phyloP scores from a whole-genome alignment of 2,113 vertebrate species.

The Myxocyprinus asiaticus region DNA sequence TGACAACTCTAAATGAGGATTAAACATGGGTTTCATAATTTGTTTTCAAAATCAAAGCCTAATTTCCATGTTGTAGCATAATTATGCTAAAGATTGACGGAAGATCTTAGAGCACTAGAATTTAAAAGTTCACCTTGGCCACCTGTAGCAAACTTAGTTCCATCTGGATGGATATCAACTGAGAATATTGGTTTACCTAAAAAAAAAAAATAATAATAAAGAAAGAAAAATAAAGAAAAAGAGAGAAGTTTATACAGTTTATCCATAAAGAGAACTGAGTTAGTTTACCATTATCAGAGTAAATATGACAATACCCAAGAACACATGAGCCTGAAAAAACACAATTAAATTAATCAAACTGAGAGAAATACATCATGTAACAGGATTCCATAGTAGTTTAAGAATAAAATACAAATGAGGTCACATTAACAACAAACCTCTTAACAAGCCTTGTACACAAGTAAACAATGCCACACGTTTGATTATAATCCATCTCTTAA shows the following conservation, averaged over 20 bases:
- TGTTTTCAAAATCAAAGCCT: too few relatives aligned
- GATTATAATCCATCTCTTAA: too few relatives aligned
- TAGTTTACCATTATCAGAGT: neutral
- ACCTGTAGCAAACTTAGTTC: constrained; percentile 97
- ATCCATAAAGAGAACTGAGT: neutral
- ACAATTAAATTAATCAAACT: too few relatives aligned
- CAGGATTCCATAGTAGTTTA: neutral
- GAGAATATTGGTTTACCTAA: constrained; percentile 98
- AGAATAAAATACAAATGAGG: neutral
- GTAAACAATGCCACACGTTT: neutral
- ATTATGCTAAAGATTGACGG: neutral
- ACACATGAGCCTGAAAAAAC: too few relatives aligned
- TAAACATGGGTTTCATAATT: too few relatives aligned
- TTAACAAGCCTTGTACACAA: neutral
- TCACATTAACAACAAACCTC: neutral
- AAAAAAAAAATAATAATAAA: constrained; percentile 48
- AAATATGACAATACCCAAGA: too few relatives aligned
- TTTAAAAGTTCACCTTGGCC: constrained; percentile 84
- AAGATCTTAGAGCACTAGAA: neutral
- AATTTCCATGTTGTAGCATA: too few relatives aligned
- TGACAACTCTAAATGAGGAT: too few relatives aligned
- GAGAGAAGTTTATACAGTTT: neutral
- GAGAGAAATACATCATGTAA: too few relatives aligned
- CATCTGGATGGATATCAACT: constrained; percentile 97
- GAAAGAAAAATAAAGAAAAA: neutral